These are phyloP conservation scores for Drosophila mercatorum DNA, from an alignment of 2,888 invertebrate genomes.

Conservation along the genomic window DNA sequence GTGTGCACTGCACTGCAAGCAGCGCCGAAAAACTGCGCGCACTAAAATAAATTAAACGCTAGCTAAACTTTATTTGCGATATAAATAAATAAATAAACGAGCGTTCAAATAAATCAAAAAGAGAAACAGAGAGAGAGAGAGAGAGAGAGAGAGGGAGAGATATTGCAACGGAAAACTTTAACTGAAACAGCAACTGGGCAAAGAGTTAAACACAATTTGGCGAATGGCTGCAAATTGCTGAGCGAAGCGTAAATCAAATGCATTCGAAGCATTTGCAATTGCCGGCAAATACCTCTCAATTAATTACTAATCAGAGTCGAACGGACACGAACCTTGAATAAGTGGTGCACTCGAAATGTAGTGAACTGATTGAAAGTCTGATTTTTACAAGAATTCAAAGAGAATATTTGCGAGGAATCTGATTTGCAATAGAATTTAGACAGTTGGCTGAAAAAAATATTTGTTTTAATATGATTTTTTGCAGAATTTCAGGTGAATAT, in stretches of 20 bases:
- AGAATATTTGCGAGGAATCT: too few relatives aligned
- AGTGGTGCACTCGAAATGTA: neutral
- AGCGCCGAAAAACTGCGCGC: conserved; percentile 17
- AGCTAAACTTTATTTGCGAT: conserved; percentile 36
- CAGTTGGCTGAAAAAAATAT: too few relatives aligned
- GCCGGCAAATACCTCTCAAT: conserved; percentile 10
- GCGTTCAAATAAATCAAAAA: conserved; percentile 5
- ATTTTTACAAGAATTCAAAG: neutral
- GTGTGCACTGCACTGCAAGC: neutral
- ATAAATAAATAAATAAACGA: conserved; percentile 50
- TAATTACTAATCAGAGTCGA: conserved; percentile 8
- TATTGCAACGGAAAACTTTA: conserved; percentile 13
- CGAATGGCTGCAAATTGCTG: conserved; percentile 44
- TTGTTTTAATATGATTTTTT: too few relatives aligned
- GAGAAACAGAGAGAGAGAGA: too few relatives aligned
- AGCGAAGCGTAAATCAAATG: conserved; percentile 50
- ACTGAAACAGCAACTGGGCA: conserved; percentile 19
- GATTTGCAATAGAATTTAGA: neutral
- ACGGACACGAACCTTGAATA: neutral
- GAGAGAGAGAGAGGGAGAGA: neutral
- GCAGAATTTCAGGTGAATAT: too few relatives aligned
- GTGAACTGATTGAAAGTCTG: neutral
- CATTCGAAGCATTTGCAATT: conserved; percentile 54
- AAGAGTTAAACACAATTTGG: conserved; percentile 18
- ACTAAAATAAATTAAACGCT: conserved; percentile 58